Conservation (phyloP, 2,113 vertebrate species). For the Cyanoderma ruficeps region DNA sequence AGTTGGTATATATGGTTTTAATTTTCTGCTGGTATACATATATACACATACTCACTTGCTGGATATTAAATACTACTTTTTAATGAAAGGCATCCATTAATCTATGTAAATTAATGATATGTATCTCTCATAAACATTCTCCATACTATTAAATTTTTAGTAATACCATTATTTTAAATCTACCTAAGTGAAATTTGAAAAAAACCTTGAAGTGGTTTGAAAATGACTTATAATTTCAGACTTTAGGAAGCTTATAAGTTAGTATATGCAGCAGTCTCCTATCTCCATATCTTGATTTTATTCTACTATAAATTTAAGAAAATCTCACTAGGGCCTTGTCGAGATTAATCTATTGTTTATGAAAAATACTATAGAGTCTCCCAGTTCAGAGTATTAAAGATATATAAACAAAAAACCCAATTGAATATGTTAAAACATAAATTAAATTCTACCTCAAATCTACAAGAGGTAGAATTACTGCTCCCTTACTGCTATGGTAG, state of each 20-base stretch:
- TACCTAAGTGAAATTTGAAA: background rate
- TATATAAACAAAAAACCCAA: background rate
- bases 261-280: background rate
- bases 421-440: background rate
- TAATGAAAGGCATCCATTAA: background rate
- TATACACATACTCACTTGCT: background rate
- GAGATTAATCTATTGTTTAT: background rate
- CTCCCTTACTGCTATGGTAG: background rate
- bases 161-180: background rate
- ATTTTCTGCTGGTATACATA: background rate
- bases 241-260: background rate
- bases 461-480: background rate
- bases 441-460: background rate
- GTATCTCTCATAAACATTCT: background rate
- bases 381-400: background rate
- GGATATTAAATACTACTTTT: background rate
- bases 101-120: background rate
- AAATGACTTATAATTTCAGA: background rate
- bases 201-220: background rate
- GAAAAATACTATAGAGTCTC: background rate
- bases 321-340: background rate
- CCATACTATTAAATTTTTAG: background rate
- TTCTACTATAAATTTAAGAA: background rate
- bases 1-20: slow-evolving; percentile 37
- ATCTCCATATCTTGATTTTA: background rate